These are phyloP conservation scores for Dryobota labecula DNA, from an alignment of 2,888 invertebrate genomes.

Conservation along the genomic window DNA sequence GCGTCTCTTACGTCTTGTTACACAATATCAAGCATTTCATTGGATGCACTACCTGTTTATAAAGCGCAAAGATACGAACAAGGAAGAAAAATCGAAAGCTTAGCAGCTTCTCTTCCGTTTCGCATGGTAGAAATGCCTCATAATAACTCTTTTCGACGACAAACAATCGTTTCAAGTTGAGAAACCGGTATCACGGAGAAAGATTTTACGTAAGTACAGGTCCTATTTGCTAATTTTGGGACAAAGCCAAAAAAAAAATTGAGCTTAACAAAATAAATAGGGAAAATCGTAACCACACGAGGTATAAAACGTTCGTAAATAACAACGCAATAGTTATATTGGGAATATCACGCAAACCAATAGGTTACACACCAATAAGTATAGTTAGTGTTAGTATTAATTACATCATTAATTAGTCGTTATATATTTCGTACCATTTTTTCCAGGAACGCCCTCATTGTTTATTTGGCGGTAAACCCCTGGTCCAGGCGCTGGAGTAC, in stretches of 20 bases:
- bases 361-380: not conserved
- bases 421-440: constrained; percentile 66
- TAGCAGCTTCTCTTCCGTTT: constrained; percentile 73
- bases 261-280: not conserved
- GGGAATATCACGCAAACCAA: constrained; percentile 1
- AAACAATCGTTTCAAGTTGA: not conserved
- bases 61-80: constrained; percentile 71
- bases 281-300: constrained; percentile 4
- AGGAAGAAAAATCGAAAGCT: constrained; percentile 79
- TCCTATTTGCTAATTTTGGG: not conserved
- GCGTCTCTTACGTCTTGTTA: constrained; percentile 87
- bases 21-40: constrained; percentile 83
- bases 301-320: constrained; percentile 3
- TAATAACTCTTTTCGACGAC: not conserved
- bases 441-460: constrained; percentile 76
- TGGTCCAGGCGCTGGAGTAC: constrained; percentile 81
- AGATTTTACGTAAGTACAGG: not conserved
- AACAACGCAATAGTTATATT: constrained; percentile 7
- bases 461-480: constrained; percentile 86
- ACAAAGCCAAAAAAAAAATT: not conserved
- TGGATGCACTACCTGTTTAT: constrained; percentile 72
- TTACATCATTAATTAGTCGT: constrained; percentile 65
- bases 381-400: constrained; percentile 24
- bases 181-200: not conserved
- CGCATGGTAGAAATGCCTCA: constrained; percentile 46